A percentile compares a stretch with the other conserved stretches of the same genome.
Evolutionary conservation across 2,797 vertebrate species (phyloP).

Genomic region (Crocidura indochinensis): DNA sequence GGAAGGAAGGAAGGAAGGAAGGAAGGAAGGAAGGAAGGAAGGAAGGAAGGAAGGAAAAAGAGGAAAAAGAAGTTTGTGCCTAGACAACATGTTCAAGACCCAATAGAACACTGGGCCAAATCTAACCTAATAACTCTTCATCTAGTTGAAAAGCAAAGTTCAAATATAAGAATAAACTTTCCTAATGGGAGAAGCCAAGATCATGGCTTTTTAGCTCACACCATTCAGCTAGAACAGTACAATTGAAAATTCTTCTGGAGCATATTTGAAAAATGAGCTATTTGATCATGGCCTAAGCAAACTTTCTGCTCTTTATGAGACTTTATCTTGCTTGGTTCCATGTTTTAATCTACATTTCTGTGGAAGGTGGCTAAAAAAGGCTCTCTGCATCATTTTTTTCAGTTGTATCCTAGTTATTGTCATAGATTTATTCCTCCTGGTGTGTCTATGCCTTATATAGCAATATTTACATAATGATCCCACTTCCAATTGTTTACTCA

Average conservation of each 20-base stretch:
- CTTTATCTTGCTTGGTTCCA: conserved; percentile 25
- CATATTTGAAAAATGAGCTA: neutral
- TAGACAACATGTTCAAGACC: too few relatives aligned
- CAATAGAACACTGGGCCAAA: too few relatives aligned
- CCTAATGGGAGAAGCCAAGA: neutral
- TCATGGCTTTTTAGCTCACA: neutral
- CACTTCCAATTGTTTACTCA: conserved; percentile 13
- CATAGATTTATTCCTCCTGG: neutral
- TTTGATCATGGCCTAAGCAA: conserved; percentile 5
- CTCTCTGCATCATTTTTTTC: conserved; percentile 27
- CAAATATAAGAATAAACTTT: neutral
- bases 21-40: too few relatives aligned
- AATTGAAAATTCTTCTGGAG: neutral
- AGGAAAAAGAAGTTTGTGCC: too few relatives aligned
- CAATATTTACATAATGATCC: neutral
- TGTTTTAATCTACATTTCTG: conserved; percentile 8
- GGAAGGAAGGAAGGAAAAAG: too few relatives aligned
- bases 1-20: too few relatives aligned
- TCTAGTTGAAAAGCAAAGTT: neutral
- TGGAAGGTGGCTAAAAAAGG: neutral
- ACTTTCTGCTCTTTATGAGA: neutral
- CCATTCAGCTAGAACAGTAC: neutral
- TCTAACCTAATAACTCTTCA: too few relatives aligned
- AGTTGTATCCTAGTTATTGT: neutral
- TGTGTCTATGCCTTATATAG: neutral